A percentile compares a stretch with the other conserved stretches of the same genome.
These are phyloP conservation scores for Sus cebifrons DNA, from an alignment of 2,797 vertebrate genomes.

Conservation along the genomic window DNA sequence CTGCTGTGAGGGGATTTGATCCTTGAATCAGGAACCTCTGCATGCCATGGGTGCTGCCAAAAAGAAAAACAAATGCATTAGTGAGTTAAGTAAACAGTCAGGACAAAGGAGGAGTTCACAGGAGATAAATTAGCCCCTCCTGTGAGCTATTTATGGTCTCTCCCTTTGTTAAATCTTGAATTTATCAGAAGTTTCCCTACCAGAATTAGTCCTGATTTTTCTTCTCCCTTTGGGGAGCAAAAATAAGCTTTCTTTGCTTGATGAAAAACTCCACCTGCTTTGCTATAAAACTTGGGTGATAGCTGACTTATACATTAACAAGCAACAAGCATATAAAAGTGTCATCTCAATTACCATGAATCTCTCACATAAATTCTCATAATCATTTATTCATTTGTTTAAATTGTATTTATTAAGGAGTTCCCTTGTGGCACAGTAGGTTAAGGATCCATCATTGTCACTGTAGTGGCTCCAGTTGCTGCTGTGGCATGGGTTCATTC, in stretches of 20 bases:
- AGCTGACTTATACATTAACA: conserved; percentile 1
- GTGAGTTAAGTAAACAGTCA: not conserved
- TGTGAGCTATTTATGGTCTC: not conserved
- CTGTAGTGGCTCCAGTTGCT: no score
- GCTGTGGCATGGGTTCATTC: no score
- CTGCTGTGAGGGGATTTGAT: no score
- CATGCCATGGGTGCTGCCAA: no score
- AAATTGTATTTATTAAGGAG: not conserved
- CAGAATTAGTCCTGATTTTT: conserved; percentile 14
- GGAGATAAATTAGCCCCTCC: not conserved
- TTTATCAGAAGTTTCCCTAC: conserved; percentile 20
- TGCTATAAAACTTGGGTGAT: not conserved
- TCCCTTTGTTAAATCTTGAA: conserved; percentile 40
- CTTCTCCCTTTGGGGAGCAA: not conserved
- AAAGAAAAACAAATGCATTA: not conserved
- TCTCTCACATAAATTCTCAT: not conserved
- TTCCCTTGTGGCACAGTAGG: no score
- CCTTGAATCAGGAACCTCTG: no score
- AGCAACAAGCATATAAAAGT: not conserved
- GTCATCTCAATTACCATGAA: not conserved
- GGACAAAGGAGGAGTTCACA: not conserved
- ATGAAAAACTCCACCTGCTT: conserved; percentile 38
- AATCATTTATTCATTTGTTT: not conserved
- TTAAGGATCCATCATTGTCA: no score
- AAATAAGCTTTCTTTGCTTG: conserved; percentile 58